These are phyloP conservation scores for Epinotia brunnichana DNA, from an alignment of 2,888 invertebrate genomes.

Conservation along the genomic window DNA sequence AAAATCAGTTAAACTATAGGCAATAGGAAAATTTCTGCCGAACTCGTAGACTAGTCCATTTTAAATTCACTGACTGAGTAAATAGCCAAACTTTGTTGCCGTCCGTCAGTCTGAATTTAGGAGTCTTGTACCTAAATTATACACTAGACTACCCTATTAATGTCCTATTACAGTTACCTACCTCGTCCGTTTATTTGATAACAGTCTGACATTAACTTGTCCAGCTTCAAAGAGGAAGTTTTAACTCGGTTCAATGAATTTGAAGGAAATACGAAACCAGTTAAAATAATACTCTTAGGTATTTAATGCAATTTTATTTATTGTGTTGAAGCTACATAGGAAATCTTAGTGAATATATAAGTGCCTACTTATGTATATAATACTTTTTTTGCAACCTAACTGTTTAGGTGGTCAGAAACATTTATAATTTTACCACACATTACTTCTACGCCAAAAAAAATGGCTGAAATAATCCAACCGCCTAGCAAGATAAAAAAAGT, in stretches of 20 bases:
- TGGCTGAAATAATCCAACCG: slow-evolving; percentile 57
- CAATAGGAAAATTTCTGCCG: background rate
- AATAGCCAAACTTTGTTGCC: slow-evolving; percentile 31
- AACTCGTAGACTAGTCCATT: slow-evolving; percentile 2
- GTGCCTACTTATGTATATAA: background rate
- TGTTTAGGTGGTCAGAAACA: background rate
- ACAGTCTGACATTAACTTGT: slow-evolving; percentile 28
- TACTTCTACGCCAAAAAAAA: slow-evolving; percentile 61
- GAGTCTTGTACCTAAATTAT: slow-evolving; percentile 15
- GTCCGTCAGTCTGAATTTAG: slow-evolving; percentile 25
- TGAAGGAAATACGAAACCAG: slow-evolving; percentile 22
- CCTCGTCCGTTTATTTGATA: slow-evolving; percentile 7
- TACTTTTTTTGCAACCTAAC: background rate
- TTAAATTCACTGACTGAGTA: slow-evolving; percentile 28
- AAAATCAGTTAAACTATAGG: background rate
- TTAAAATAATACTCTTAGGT: background rate
- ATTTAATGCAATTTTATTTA: background rate
- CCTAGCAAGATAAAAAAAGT: slow-evolving; percentile 53
- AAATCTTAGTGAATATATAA: background rate
- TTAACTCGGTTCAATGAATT: background rate
- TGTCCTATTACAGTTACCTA: slow-evolving; percentile 21
- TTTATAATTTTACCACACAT: slow-evolving; percentile 50
- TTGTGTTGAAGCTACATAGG: no score
- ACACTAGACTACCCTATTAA: slow-evolving; percentile 10
- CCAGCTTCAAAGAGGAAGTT: slow-evolving; percentile 13